phyloP scores from a whole-genome alignment of 2,888 invertebrate species.

The Tigriopus californicus region DNA sequence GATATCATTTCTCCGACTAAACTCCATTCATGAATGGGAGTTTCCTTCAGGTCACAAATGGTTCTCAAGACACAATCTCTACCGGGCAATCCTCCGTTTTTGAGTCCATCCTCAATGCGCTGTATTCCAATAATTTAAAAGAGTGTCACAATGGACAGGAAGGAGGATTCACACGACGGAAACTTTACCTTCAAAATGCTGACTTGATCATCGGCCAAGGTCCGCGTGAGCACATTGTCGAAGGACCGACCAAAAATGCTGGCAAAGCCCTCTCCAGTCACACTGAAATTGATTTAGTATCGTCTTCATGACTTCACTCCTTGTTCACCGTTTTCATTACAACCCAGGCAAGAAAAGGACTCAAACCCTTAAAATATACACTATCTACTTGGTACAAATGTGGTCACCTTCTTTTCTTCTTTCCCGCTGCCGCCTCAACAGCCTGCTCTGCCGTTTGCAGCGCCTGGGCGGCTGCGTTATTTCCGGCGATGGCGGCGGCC shows the following conservation, averaged over 20 bases:
- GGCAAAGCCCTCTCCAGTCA: constrained; percentile 4
- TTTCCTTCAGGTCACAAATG: constrained; percentile 15
- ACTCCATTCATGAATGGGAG: constrained; percentile 15
- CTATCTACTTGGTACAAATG: too few relatives aligned
- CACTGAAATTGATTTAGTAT: not conserved
- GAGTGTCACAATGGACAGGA: not conserved
- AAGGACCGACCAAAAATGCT: not conserved
- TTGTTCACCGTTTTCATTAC: too few relatives aligned
- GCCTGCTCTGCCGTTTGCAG: not conserved
- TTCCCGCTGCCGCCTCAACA: not conserved
- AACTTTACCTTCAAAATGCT: not conserved
- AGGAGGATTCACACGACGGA: not conserved
- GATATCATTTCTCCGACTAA: constrained; percentile 14
- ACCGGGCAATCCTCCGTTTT: constrained; percentile 11
- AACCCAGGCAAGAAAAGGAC: too few relatives aligned
- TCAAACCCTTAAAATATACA: too few relatives aligned
- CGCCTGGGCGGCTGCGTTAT: not conserved
- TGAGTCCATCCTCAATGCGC: not conserved
- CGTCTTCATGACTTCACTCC: too few relatives aligned
- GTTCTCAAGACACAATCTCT: constrained; percentile 11
- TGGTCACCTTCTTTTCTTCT: not conserved
- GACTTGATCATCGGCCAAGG: constrained; percentile 5
- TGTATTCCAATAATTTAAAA: not conserved
- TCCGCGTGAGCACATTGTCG: not conserved
- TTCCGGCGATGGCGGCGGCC: not conserved